Percentiles rank a stretch among this genome's conserved stretches.
Conservation (phyloP, 1,140 invertebrate species). For the Tetramorium alpestre region DNA sequence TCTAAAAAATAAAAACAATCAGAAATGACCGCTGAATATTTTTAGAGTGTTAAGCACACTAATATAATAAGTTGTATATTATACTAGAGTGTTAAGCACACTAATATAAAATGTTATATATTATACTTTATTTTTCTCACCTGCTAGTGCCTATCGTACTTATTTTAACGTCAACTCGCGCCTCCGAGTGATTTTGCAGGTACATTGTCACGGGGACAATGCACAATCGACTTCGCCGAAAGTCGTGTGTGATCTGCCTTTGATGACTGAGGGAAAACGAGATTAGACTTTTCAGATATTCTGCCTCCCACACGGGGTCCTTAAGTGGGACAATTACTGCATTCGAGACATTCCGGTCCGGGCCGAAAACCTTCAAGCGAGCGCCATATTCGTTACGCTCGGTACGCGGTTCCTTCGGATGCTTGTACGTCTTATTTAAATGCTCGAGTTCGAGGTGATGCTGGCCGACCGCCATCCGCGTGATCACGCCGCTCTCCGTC, state of each 20-base stretch:
- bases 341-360: slow-evolving; percentile 80
- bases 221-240: slow-evolving; percentile 79
- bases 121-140: slow-evolving; percentile 71
- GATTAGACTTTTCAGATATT: slow-evolving; percentile 79
- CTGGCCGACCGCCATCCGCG: slow-evolving; percentile 81
- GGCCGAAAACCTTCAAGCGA: slow-evolving; percentile 83
- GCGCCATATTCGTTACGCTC: slow-evolving; percentile 78
- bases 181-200: slow-evolving; percentile 83
- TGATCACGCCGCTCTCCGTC: slow-evolving; percentile 75
- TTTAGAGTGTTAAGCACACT: neutral
- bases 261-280: slow-evolving; percentile 81
- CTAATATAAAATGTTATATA: neutral
- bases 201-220: slow-evolving; percentile 79
- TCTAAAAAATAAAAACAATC: too few species aligned
- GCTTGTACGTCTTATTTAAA: slow-evolving; percentile 80
- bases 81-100: neutral
- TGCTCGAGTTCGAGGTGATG: slow-evolving; percentile 83
- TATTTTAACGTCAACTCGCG: slow-evolving; percentile 78
- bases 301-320: slow-evolving; percentile 73
- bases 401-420: slow-evolving; percentile 76
- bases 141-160: slow-evolving; percentile 83
- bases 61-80: neutral
- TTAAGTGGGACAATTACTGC: slow-evolving; percentile 66
- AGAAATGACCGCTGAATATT: too few species aligned
- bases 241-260: slow-evolving; percentile 79